Evolutionary conservation across 2,888 invertebrate genomes (phyloP).

Genomic region (Mythimna pallens): DNA sequence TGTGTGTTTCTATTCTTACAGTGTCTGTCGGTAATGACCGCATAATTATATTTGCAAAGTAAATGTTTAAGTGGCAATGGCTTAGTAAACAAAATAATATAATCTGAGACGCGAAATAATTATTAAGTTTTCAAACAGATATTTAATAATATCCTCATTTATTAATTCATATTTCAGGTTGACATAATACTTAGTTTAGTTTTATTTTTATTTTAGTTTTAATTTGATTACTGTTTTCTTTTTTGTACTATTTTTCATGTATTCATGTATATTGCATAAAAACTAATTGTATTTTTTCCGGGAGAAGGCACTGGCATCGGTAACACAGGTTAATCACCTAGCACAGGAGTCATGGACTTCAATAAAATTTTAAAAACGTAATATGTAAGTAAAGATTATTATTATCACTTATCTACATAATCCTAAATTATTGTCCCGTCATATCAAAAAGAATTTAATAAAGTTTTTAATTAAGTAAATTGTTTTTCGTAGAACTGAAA

Average conservation of each 20-base stretch:
- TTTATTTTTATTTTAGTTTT: too few relatives aligned
- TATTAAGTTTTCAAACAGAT: not conserved
- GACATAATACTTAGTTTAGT: too few relatives aligned
- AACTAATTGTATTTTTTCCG: too few relatives aligned
- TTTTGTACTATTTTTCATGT: too few relatives aligned
- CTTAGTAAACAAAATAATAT: constrained; percentile 11
- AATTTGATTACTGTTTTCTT: too few relatives aligned
- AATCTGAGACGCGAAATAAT: not conserved
- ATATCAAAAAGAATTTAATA: constrained; percentile 16
- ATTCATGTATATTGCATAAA: too few relatives aligned
- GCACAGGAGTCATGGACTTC: too few relatives aligned
- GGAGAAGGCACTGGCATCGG: too few relatives aligned
- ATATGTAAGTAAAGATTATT: too few relatives aligned
- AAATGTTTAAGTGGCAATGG: constrained; percentile 30
- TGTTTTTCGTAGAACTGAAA: constrained; percentile 9
- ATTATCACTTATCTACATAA: not conserved
- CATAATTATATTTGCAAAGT: constrained; percentile 40
- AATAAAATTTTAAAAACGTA: too few relatives aligned
- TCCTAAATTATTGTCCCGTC: not conserved
- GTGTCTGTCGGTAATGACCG: constrained; percentile 20
- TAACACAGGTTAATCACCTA: too few relatives aligned
- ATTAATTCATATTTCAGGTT: not conserved
- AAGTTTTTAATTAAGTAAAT: constrained; percentile 28
- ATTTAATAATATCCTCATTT: not conserved
- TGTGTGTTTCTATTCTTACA: constrained; percentile 35